These are phyloP conservation scores for Sebastes iracundus DNA, from an alignment of 2,797 vertebrate genomes.

Conservation along the genomic window DNA sequence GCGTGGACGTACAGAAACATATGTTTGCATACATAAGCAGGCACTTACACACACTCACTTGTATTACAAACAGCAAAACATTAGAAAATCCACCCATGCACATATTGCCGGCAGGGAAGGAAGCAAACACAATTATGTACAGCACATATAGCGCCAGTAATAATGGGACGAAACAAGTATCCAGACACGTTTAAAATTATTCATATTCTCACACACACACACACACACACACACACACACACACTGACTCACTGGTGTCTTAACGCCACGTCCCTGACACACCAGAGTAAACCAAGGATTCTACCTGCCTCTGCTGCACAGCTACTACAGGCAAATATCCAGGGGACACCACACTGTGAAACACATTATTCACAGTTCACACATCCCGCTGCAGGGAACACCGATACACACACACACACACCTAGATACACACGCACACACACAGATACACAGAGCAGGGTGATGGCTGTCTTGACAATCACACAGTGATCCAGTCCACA, in stretches of 20 bases:
- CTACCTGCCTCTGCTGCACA: constrained; percentile 52
- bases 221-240: constrained; percentile 14
- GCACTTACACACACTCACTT: background rate
- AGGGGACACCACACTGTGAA: constrained; percentile 62
- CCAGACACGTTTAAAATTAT: constrained; percentile 22
- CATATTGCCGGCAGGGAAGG: constrained; percentile 1
- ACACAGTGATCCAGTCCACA: constrained; percentile 29
- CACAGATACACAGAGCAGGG: background rate
- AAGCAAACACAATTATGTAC: constrained; percentile 32
- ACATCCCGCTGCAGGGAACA: constrained; percentile 41
- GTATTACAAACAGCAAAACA: constrained; percentile 22
- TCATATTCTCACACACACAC: constrained; percentile 12
- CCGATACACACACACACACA: background rate
- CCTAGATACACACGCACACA: background rate
- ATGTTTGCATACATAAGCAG: constrained; percentile 22
- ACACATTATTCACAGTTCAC: constrained; percentile 67
- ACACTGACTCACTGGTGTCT: constrained; percentile 4
- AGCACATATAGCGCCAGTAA: constrained; percentile 15
- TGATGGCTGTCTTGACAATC: constrained; percentile 45
- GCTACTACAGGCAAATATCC: constrained; percentile 55
- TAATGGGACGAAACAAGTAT: constrained; percentile 17
- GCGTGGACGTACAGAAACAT: background rate
- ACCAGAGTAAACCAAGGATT: constrained; percentile 52
- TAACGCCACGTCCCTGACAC: constrained; percentile 22
- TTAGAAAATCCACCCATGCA: constrained; percentile 7